phyloP scores from a whole-genome alignment of 2,113 vertebrate genomes.

The Tetrao urogallus region DNA sequence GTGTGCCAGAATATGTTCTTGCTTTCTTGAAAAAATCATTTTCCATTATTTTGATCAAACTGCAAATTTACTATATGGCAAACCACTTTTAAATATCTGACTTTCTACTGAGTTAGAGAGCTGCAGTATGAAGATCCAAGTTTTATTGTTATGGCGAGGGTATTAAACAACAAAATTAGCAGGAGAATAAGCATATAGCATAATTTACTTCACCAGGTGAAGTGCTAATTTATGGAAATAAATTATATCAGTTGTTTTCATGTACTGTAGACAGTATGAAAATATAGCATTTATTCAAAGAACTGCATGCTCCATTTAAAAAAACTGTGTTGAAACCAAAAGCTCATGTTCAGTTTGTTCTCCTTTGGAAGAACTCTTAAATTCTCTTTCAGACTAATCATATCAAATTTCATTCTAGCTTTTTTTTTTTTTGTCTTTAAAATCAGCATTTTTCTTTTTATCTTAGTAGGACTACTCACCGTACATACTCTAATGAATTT shows the following conservation, averaged over 20 bases:
- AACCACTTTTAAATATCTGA: neutral
- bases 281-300: neutral
- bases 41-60: neutral
- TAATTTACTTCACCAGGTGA: neutral
- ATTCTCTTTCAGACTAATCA: neutral
- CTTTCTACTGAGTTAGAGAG: neutral
- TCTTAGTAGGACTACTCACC: neutral
- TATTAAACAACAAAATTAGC: neutral
- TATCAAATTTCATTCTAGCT: neutral
- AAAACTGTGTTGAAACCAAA: neutral
- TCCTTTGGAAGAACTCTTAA: neutral
- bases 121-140: neutral
- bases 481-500: neutral
- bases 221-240: neutral
- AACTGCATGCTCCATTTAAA: neutral
- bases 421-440: neutral
- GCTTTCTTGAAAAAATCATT: neutral
- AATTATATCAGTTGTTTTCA: neutral
- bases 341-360: neutral
- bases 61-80: neutral
- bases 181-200: neutral
- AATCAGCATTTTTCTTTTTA: neutral
- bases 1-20: neutral
- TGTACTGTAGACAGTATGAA: neutral
- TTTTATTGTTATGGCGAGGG: neutral